A percentile compares a stretch with the other conserved stretches of the same genome.
Conservation (phyloP, 1,140 invertebrate genomes). For the Galleria mellonella region DNA sequence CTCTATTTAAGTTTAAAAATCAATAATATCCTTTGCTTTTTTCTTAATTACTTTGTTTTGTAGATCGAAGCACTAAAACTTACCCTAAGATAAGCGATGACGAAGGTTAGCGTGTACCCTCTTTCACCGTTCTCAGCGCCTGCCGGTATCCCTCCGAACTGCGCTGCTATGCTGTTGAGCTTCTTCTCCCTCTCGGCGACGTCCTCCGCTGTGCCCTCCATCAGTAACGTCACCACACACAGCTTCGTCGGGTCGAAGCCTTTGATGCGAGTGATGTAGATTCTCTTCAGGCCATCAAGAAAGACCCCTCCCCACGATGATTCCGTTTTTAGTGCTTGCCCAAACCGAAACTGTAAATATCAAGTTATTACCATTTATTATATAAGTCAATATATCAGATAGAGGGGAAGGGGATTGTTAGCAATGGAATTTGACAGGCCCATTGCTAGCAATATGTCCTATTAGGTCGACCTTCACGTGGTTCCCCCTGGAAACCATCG, state of each 20-base stretch:
- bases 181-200: conserved; percentile 83
- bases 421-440: too few species aligned
- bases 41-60: too few species aligned
- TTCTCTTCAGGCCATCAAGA: conserved; percentile 88
- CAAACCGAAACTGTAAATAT: conserved; percentile 88
- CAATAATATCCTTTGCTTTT: too few species aligned
- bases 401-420: too few species aligned
- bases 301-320: conserved; percentile 81
- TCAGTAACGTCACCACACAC: conserved; percentile 94
- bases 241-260: conserved; percentile 89
- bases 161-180: conserved; percentile 88
- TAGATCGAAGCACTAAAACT: conserved; percentile 39
- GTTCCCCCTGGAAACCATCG: too few species aligned
- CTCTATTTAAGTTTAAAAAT: too few species aligned
- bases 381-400: too few species aligned
- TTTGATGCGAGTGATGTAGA: conserved; percentile 93
- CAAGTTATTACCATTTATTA: too few species aligned
- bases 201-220: conserved; percentile 87
- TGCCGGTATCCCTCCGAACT: conserved; percentile 86
- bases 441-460: too few species aligned
- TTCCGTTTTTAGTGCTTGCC: conserved; percentile 90
- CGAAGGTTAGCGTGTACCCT: conserved; percentile 97
- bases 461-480: too few species aligned
- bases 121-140: conserved; percentile 95
- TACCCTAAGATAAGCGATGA: conserved; percentile 98